Evolutionary conservation across 2,113 vertebrate species (phyloP).

Genomic region (Oceanites oceanicus): DNA sequence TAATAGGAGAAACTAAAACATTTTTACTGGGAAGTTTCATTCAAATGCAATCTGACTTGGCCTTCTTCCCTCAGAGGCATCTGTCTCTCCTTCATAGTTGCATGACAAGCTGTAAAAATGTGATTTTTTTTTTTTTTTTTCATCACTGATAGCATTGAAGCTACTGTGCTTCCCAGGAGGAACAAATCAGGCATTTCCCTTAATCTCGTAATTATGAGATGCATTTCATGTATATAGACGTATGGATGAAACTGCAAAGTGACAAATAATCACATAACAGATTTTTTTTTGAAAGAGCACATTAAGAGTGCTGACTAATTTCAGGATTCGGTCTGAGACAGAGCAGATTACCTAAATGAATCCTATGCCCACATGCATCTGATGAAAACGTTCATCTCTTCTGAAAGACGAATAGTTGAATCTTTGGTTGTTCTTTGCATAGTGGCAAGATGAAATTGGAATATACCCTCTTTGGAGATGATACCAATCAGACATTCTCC

Average conservation of each 20-base stretch:
- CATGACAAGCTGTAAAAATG: neutral
- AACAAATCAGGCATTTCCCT: neutral
- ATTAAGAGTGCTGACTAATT: neutral
- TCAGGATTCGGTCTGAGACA: neutral
- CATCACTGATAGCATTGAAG: neutral
- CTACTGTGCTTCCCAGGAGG: neutral
- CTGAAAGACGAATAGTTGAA: neutral
- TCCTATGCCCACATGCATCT: neutral
- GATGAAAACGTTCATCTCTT: neutral
- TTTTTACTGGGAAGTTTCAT: neutral
- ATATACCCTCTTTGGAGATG: neutral
- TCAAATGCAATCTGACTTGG: neutral
- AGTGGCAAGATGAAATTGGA: neutral
- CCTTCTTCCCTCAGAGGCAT: neutral
- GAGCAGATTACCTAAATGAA: neutral
- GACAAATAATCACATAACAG: neutral
- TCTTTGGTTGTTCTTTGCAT: neutral
- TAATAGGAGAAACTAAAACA: neutral
- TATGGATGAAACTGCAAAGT: neutral
- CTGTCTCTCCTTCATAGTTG: neutral
- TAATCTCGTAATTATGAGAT: neutral
- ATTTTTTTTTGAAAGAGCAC: neutral
- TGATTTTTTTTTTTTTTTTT: neutral
- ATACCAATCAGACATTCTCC: neutral
- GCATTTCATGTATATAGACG: neutral